phyloP scores from a whole-genome alignment of 2,797 vertebrate species.

The Sternotherus odoratus region DNA sequence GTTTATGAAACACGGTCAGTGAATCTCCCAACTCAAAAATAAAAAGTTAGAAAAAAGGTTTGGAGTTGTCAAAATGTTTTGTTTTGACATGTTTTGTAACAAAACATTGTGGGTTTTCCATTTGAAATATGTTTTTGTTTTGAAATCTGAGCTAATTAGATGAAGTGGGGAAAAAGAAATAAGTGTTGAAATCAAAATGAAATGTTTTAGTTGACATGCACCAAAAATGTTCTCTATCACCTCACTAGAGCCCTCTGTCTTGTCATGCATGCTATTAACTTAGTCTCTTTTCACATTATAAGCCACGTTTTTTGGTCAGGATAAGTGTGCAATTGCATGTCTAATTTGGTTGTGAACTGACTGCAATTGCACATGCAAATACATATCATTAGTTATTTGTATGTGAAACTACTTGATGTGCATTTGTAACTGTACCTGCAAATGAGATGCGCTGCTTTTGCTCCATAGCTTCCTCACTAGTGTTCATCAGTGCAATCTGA shows the following conservation, averaged over 20 bases:
- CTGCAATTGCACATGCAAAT: neutral
- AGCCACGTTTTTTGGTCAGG: neutral
- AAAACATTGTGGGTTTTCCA: neutral
- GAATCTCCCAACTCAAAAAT: neutral
- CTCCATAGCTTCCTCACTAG: neutral
- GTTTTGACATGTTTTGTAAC: neutral
- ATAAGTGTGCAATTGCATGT: neutral
- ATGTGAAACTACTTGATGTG: neutral
- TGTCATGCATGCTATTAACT: neutral
- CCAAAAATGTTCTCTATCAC: neutral
- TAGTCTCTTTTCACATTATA: neutral
- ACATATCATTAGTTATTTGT: neutral
- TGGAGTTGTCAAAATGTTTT: neutral
- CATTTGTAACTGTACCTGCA: neutral
- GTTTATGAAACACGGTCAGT: neutral
- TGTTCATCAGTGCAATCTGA: neutral
- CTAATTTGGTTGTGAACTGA: neutral
- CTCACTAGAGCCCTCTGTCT: neutral
- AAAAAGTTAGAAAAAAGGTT: too few relatives aligned
- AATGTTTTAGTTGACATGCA: neutral
- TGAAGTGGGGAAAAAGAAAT: neutral
- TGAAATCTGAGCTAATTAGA: neutral
- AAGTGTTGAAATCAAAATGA: neutral
- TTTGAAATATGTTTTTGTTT: neutral
- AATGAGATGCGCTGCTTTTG: neutral